Evolutionary conservation across 2,888 invertebrate species (phyloP), one percentile per base, ranked within the genome.

Genomic region (Carpatolechia fugitivella): DNA sequence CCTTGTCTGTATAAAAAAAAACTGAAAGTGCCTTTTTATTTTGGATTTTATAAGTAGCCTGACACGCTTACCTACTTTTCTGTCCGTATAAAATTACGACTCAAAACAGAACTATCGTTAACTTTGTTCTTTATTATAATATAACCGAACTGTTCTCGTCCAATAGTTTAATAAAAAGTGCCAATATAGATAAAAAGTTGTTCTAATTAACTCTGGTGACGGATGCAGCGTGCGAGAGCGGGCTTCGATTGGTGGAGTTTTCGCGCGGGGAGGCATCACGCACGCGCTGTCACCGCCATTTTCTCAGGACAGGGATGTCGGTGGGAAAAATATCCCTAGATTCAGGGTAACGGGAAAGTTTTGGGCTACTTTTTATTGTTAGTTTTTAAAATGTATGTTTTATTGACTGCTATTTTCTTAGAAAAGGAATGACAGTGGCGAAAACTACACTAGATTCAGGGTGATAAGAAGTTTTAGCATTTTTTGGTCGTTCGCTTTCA

Each of bases 201-300:
- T 51, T 1, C 16, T 13, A 20, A 33, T 48, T 14, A 44, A 20
- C 6, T 8, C 16, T 4, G 11, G 16, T 24, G 46, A 11, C 55
- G 60, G 63, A 62, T 69, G 72, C 70, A 72, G 55, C 56, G 62
- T 74, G 74, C 73, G 74, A 63, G 69, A 75, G 77, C 79, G 80
- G 76, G 78, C 71, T 81, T 83, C 83, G 83, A 85, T 85, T 83
- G 77, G 75, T 69, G 77, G 70, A 84, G 81, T 84, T 85, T 82
- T 69, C 63, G 62, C 59, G 65, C 69, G 70, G 64, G 66, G 63
- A 68, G 69, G 73, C 72, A 74, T 68, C 81, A 84, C 85, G 85
- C 86, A 85, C 85, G 84, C 85, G 35, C 78, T 72, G 64, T 80
- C 81, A 80, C 80, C 84, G 83, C 83, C 79, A 74, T 83, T 82